phyloP scores from a whole-genome alignment of 2,797 vertebrate genomes.

The Lophius americanus region DNA sequence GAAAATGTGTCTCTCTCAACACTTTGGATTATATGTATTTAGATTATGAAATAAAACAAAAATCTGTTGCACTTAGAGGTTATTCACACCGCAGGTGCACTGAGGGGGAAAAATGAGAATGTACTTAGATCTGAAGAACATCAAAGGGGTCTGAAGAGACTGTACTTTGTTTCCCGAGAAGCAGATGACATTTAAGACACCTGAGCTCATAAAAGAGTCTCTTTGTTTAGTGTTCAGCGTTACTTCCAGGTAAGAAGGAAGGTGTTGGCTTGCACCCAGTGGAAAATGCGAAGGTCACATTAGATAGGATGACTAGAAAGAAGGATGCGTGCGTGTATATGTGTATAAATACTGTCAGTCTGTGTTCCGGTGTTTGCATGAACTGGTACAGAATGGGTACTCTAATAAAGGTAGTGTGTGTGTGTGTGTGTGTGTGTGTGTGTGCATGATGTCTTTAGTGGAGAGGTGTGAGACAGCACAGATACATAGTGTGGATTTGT shows the following conservation, averaged over 20 bases:
- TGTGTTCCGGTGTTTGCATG: constrained; percentile 63
- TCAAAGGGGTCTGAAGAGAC: constrained; percentile 53
- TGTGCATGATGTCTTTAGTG: constrained; percentile 25
- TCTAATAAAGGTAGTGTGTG: constrained; percentile 37
- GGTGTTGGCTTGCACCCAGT: constrained; percentile 52
- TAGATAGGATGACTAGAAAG: constrained; percentile 48
- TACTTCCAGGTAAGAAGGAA: constrained; percentile 53
- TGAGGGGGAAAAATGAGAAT: constrained; percentile 12
- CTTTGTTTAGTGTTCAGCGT: constrained; percentile 58
- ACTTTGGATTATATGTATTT: no score
- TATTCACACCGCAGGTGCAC: constrained; percentile 47
- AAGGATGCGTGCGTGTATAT: constrained; percentile 27
- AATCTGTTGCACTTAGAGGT: background rate
- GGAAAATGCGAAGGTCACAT: constrained; percentile 59
- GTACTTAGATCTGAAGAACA: constrained; percentile 21
- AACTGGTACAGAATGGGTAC: constrained; percentile 42
- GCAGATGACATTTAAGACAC: constrained; percentile 57
- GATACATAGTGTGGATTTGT: constrained; percentile 20
- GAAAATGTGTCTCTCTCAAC: background rate
- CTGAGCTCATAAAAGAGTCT: constrained; percentile 63
- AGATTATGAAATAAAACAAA: background rate
- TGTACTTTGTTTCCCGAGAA: constrained; percentile 62
- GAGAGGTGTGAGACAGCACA: constrained; percentile 43
- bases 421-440: constrained; percentile 1
- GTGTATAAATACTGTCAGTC: constrained; percentile 70